phyloP scores from a whole-genome alignment of 2,797 vertebrate species.

The Clarias platycephalus region DNA sequence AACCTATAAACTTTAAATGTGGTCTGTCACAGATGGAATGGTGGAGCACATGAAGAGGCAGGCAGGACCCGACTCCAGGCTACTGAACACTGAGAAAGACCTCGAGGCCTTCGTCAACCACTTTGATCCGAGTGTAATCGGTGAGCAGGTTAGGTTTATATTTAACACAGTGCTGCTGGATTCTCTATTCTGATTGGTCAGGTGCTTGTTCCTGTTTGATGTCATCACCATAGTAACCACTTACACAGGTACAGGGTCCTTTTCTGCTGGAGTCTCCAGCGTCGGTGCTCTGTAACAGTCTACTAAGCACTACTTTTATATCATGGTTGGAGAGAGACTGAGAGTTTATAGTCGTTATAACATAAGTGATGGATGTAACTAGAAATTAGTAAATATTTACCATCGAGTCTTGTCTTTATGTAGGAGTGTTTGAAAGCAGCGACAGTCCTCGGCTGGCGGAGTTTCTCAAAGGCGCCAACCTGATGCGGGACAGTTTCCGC shows the following conservation, averaged over 20 bases:
- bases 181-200: not conserved
- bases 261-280: not conserved
- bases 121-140: slow-evolving; percentile 73
- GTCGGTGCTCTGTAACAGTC: not conserved
- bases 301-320: not conserved
- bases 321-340: not conserved
- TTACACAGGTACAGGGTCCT: not conserved
- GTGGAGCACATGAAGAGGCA: slow-evolving; percentile 73
- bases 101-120: slow-evolving; percentile 67
- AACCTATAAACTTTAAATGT: not conserved
- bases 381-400: not conserved
- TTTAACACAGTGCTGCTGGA: not conserved
- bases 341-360: not conserved
- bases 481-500: slow-evolving; percentile 73
- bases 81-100: slow-evolving; percentile 62
- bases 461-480: slow-evolving; percentile 69
- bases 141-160: slow-evolving; percentile 53
- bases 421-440: slow-evolving; percentile 70
- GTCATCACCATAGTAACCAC: not conserved
- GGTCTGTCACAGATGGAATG: slow-evolving; percentile 68
- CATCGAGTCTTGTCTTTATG: not conserved
- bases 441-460: slow-evolving; percentile 61
- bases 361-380: not conserved
- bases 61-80: slow-evolving; percentile 71
- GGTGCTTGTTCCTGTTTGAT: not conserved